A percentile compares a stretch with the other conserved stretches of the same genome.
Conservation (phyloP, 2,113 vertebrate genomes). For the Nibea coibor region DNA sequence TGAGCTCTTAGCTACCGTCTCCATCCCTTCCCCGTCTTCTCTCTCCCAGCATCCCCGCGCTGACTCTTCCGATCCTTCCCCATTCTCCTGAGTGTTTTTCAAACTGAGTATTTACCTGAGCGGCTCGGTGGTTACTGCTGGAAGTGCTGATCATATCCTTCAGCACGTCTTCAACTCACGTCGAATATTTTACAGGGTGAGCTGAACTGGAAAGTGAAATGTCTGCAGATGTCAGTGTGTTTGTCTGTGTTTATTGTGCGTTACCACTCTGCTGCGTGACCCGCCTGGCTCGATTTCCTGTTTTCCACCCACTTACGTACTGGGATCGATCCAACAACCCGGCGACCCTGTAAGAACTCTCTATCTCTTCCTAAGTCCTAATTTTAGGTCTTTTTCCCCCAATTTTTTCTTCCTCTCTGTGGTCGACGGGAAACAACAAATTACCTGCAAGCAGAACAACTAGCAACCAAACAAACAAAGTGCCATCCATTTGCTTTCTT, state of each 20-base stretch:
- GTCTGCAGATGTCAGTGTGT: constrained; percentile 2
- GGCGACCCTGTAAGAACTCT: not conserved
- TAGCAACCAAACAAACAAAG: constrained; percentile 26
- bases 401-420: constrained; percentile 1
- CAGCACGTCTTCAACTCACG: not conserved
- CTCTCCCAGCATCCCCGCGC: not conserved
- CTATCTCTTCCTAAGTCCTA: not conserved
- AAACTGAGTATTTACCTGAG: not conserved
- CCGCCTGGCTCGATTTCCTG: constrained; percentile 20
- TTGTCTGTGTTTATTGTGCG: constrained; percentile 1
- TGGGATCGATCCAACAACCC: not conserved
- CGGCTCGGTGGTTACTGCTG: not conserved
- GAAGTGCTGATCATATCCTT: not conserved
- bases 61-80: not conserved
- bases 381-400: constrained; percentile 19
- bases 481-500: not conserved
- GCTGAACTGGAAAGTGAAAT: constrained; percentile 1
- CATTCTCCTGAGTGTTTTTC: not conserved
- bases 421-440: constrained; percentile 9
- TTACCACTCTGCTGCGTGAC: constrained; percentile 14
- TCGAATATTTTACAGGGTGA: not conserved
- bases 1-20: constrained; percentile 62
- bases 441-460: constrained; percentile 22
- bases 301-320: constrained; percentile 3
- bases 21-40: too few relatives aligned